Conservation (phyloP, 2,888 invertebrate species). For the Eumerus sabulonum region DNA sequence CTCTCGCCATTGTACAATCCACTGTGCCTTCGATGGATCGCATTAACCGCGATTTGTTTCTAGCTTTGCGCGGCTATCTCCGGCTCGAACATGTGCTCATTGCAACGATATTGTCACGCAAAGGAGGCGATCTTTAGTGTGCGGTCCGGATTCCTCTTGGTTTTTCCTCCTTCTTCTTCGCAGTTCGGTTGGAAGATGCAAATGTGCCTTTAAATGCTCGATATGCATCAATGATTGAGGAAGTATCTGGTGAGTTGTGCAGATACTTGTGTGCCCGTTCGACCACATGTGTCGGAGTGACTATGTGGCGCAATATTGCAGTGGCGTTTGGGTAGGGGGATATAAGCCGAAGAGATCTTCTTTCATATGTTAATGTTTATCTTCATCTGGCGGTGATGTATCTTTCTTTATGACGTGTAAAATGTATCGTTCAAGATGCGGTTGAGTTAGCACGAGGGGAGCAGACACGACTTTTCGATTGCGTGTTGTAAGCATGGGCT, state of each 20-base stretch:
- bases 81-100: constrained; percentile 51
- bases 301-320: constrained; percentile 44
- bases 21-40: not conserved
- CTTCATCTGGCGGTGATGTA: constrained; percentile 54
- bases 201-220: constrained; percentile 59
- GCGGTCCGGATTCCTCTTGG: not conserved
- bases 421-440: constrained; percentile 60
- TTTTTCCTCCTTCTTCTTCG: not conserved
- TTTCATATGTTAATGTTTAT: constrained; percentile 57
- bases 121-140: constrained; percentile 37
- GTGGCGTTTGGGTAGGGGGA: constrained; percentile 10
- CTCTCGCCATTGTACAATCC: constrained; percentile 3
- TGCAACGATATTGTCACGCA: constrained; percentile 58
- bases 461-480: too few relatives aligned
- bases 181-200: constrained; percentile 47
- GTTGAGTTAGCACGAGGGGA: constrained; percentile 37
- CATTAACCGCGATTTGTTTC: not conserved
- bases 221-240: constrained; percentile 67
- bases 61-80: not conserved
- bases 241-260: constrained; percentile 45
- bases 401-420: constrained; percentile 65
- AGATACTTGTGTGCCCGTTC: not conserved
- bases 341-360: constrained; percentile 55
- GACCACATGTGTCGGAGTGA: not conserved
- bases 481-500: too few relatives aligned